Evolutionary conservation across 2,888 invertebrate genomes (phyloP).

Genomic region (Anoplius nigerrimus): DNA sequence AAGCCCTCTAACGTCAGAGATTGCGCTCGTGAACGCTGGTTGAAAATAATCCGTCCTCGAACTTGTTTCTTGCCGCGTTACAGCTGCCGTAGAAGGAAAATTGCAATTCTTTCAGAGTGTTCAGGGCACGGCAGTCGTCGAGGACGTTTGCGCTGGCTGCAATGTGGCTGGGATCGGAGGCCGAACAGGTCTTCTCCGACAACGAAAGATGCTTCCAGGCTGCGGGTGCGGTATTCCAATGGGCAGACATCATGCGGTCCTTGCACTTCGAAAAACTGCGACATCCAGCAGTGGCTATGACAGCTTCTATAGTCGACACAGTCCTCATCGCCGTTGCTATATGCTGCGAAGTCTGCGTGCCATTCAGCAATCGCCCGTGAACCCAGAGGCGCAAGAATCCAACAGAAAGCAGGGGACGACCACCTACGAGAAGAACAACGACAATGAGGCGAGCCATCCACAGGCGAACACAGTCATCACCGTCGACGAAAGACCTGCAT

Average conservation of each 20-base stretch:
- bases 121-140: constrained; percentile 49
- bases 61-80: too few relatives aligned
- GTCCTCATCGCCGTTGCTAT: constrained; percentile 67
- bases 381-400: neutral
- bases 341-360: constrained; percentile 53
- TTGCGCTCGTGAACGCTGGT: too few relatives aligned
- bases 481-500: constrained; percentile 22
- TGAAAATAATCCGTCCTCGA: neutral
- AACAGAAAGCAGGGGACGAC: constrained; percentile 12
- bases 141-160: constrained; percentile 55
- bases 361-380: neutral
- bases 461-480: constrained; percentile 24
- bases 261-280: constrained; percentile 49
- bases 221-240: constrained; percentile 41
- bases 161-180: constrained; percentile 41
- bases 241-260: constrained; percentile 36
- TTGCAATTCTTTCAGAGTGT: constrained; percentile 55
- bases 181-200: constrained; percentile 25
- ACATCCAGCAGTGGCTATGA: constrained; percentile 70
- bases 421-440: constrained; percentile 18
- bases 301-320: constrained; percentile 64
- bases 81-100: neutral
- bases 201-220: constrained; percentile 39
- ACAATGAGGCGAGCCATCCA: constrained; percentile 19
- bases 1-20: neutral